Base-by-base conservation (phyloP, 2,888 invertebrate species). In the Melanchra persicariae region DNA sequence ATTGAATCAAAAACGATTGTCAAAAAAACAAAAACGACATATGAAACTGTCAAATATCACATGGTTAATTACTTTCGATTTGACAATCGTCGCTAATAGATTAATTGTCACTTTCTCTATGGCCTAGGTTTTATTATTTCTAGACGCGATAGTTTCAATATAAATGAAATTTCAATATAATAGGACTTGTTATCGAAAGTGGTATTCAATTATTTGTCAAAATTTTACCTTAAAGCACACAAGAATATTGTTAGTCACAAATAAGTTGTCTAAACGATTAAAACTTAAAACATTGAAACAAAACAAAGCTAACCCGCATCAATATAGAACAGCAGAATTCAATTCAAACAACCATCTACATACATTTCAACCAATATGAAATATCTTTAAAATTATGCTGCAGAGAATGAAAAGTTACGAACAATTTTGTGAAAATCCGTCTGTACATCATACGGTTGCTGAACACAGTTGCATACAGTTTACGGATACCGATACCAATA, bases 301-400 rank as follows among this genome's bases (percentile, higher is more conserved):
- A 61, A 37, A 45, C 15, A 22, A 30, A 17, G 9, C 6, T 43
- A 9, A 24, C 17, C 9, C 9, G 62, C 12, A 47, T 24, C 9
- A 47, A 74, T 55, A 65, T 19, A 49, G 5, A 59, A 76, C 59
- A 49, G 60, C n/a, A 26, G 12, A 12, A 68, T 74, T 69, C 22
- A 70, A 51, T 70, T 45, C 26, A 4, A 45, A 51, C 12, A 59
- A 34, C 45, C 9, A 40, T 77, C 26, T 40, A 12, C 22, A 19
- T 49, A 49, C 24, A 61, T 64, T 58, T 64, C 19, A 61, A 26
- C 24, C n/a, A 12, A 26, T 62, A 43, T 37, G 43, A 51, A 55
- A 55, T 58, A 55, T 30, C 26, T 55, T 58, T 26, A 8, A 78
- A 73, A 62, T 49, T 26, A 68, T 63, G 66, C 30, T 12, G 24